Evolutionary conservation across 2,797 vertebrate species (phyloP).

Genomic region (Decapterus maruadsi): DNA sequence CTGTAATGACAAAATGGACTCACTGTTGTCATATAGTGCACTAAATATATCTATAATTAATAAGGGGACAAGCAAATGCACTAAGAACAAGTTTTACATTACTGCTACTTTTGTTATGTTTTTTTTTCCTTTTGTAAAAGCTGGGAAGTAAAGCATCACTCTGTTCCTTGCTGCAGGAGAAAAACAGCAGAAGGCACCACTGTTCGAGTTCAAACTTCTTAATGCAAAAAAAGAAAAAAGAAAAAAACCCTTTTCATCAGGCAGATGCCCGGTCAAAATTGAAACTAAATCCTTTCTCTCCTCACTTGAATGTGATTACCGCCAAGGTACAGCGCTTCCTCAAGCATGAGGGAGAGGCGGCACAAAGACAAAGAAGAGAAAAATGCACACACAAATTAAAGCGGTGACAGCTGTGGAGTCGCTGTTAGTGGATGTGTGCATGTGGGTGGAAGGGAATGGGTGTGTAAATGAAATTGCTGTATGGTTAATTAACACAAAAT

Average conservation of each 20-base stretch:
- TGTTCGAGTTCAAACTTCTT: slow-evolving; percentile 22
- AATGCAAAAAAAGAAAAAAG: not conserved
- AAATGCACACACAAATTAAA: slow-evolving; percentile 60
- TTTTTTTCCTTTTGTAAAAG: slow-evolving; percentile 6
- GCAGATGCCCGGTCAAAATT: slow-evolving; percentile 10
- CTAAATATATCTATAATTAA: slow-evolving; percentile 18
- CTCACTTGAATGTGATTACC: slow-evolving; percentile 38
- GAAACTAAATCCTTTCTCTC: slow-evolving; percentile 33
- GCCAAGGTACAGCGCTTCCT: slow-evolving; percentile 42
- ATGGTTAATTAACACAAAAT: slow-evolving; percentile 81
- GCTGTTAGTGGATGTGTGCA: slow-evolving; percentile 39
- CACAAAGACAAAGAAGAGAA: slow-evolving; percentile 28
- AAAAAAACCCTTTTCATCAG: slow-evolving; percentile 27
- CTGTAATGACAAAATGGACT: not conserved
- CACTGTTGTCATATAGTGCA: not conserved
- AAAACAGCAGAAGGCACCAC: slow-evolving; percentile 12
- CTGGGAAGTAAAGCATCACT: slow-evolving; percentile 14
- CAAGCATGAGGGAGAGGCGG: not conserved
- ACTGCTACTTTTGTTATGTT: not conserved
- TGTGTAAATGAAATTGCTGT: slow-evolving; percentile 78
- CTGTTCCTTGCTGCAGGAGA: not conserved
- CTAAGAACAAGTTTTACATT: slow-evolving; percentile 8
- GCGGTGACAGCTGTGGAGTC: slow-evolving; percentile 52
- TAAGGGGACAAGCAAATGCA: not conserved
- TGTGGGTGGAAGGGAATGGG: slow-evolving; percentile 39